Evolutionary conservation across 1,140 invertebrate genomes (phyloP), one percentile per base, ranked within the genome.

Genomic region (Asbolus verrucosus): DNA sequence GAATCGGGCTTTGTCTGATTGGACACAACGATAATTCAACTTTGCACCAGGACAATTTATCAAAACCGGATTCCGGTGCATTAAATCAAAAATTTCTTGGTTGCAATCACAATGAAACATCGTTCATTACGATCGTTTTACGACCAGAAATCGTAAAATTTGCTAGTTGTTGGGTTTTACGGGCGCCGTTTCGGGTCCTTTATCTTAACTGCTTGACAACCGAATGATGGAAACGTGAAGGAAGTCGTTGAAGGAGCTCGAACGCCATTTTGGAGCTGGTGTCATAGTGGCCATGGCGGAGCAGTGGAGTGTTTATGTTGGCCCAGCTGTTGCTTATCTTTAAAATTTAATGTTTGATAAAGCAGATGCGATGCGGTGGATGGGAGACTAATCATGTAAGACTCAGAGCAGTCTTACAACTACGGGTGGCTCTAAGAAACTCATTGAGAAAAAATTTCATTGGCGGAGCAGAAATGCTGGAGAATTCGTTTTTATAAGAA

Each of bases 101-200:
- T 27, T 54, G 46, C 46, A 54, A 54, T 54, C 46, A 14, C 46
- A 54, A 54, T 27, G 46, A 54, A 54, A 54, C 46, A 27, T 54
- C 46, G 46, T 8, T 21, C 46, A 27, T 54, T 54, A 54, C n/a
- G 46, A 21, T 11, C 11, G 46, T 24, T 54, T 54, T 54, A 54
- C 46, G 46, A 54, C 14, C 46, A 21, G 21, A 21, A 54, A 54
- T 54, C 46, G 24, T 54, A 54, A 54, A 54, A 54, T 54, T 54
- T 54, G 46, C 46, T 54, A 54, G 46, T 54, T 54, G 46, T 54
- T 54, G 46, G 46, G 1, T 54, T 54, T 54, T 54, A 54, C 11
- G 21, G 21, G n/a, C 11, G 39, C 13, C 15, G 9, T 18, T 43
- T 43, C 15, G 21, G 21, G 19, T 24, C 46, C 46, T 54, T 54